Conservation (phyloP, 2,797 vertebrate genomes). For the Podarcis siculus region DNA sequence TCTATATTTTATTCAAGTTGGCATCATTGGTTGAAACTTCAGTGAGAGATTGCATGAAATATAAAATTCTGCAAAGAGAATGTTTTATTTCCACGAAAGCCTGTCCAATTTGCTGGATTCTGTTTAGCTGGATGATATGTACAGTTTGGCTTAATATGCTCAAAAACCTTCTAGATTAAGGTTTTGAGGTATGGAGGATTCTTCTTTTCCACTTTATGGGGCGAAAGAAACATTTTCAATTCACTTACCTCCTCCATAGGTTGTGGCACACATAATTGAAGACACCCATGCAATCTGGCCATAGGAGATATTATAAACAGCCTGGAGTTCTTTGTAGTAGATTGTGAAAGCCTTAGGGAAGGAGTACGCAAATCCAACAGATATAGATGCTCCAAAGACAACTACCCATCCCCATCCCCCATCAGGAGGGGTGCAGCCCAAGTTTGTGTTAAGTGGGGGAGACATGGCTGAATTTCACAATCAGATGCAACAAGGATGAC, state of each 20-base stretch:
- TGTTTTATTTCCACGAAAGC: neutral
- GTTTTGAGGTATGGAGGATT: neutral
- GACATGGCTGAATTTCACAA: conserved; percentile 73
- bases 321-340: conserved; percentile 85
- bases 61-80: neutral
- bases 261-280: conserved; percentile 85
- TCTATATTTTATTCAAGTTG: neutral
- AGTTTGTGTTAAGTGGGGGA: conserved; percentile 52
- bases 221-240: neutral
- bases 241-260: conserved; percentile 84
- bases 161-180: neutral
- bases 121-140: too few species aligned
- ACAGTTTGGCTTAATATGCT: neutral
- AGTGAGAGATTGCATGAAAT: neutral
- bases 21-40: neutral
- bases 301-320: conserved; percentile 77
- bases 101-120: neutral
- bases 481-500: conserved; percentile 29
- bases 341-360: conserved; percentile 85
- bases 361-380: conserved; percentile 84
- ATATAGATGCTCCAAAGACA: conserved; percentile 82
- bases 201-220: conserved; percentile 44
- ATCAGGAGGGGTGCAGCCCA: conserved; percentile 74
- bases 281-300: conserved; percentile 84
- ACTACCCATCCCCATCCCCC: conserved; percentile 85